phyloP scores from a whole-genome alignment of 2,888 invertebrate species.

The Ganaspis brasiliensis region DNA sequence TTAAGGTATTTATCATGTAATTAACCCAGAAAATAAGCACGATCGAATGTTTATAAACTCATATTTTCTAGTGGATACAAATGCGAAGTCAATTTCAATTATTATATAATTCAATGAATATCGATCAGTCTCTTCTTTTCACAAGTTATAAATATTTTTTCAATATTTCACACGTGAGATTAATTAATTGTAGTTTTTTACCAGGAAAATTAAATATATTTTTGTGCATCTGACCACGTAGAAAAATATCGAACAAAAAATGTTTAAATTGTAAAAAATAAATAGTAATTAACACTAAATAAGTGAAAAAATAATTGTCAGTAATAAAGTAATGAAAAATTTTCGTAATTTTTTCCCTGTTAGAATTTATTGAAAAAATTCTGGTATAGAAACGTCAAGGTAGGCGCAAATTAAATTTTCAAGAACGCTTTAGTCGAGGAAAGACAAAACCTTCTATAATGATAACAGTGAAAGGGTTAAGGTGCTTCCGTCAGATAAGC shows the following conservation, averaged over 20 bases:
- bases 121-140: background rate
- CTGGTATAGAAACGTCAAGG: no score
- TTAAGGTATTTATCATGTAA: background rate
- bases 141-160: background rate
- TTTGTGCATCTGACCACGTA: no score
- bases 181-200: slow-evolving; percentile 11
- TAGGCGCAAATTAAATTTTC: background rate
- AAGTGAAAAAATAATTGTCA: no score
- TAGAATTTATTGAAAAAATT: no score
- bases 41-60: background rate
- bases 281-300: no score
- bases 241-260: no score
- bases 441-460: background rate
- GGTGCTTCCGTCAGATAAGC: background rate
- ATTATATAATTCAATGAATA: slow-evolving; percentile 2
- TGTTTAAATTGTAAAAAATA: no score
- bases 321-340: no score
- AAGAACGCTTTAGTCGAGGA: background rate
- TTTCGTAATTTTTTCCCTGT: no score
- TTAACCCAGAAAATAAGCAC: slow-evolving; percentile 1
- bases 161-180: background rate
- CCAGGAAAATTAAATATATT: slow-evolving; percentile 16
- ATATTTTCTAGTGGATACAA: no score
- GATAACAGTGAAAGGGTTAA: slow-evolving; percentile 5
- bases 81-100: background rate